Percentiles rank a stretch among this genome's conserved stretches.
These are phyloP conservation scores for Murina feae DNA, from an alignment of 2,113 vertebrate species.

Conservation along the genomic window DNA sequence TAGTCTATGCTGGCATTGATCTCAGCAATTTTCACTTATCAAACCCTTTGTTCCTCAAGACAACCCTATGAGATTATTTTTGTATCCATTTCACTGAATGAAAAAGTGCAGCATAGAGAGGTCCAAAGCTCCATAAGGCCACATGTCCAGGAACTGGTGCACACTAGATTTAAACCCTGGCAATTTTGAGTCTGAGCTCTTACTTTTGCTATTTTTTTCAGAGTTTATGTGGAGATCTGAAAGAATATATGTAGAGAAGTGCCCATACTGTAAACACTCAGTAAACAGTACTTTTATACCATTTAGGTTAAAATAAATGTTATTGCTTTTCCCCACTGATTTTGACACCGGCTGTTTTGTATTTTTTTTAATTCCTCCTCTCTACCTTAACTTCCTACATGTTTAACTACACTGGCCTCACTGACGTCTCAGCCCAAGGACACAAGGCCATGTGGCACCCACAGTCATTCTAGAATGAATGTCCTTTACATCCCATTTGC, in stretches of 20 bases:
- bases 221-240: not conserved
- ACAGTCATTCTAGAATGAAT: not conserved
- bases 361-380: not conserved
- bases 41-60: not conserved
- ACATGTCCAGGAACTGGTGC: not conserved
- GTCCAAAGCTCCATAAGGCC: not conserved
- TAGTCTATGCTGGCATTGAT: not conserved
- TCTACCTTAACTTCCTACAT: not conserved
- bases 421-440: not conserved
- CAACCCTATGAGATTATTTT: not conserved
- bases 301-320: not conserved
- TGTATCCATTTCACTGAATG: not conserved
- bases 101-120: not conserved
- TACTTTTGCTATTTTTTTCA: not conserved
- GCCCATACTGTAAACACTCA: not conserved
- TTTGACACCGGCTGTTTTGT: not conserved
- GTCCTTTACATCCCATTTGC: not conserved
- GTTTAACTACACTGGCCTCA: not conserved
- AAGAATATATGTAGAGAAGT: not conserved
- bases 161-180: not conserved
- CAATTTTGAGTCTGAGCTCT: not conserved
- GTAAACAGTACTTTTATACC: not conserved
- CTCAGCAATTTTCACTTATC: conserved; percentile 24
- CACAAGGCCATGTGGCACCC: not conserved
- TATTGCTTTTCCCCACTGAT: not conserved